Base-by-base conservation (phyloP, 64 coral and sea anemone species). In the Montipora sp. region DNA sequence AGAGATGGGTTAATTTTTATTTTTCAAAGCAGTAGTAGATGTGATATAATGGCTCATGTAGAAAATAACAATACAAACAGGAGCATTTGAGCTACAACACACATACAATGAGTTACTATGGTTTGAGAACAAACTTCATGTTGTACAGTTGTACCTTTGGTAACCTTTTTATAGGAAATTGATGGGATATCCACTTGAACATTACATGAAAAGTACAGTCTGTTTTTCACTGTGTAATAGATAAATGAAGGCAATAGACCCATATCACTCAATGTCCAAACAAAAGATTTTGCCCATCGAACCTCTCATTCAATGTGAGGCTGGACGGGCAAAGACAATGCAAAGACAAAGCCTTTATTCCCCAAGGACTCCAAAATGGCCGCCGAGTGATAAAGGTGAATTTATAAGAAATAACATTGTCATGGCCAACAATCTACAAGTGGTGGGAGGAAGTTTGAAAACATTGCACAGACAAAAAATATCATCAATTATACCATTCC, bases 391-490 rank as follows among this genome's bases (percentile, higher is more conserved):
- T 27, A 27, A 27, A 27, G 27, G 27, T 27, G 27, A 27, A 63
- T 63, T 63, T 0, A 4, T 63, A 16, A 63, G 60, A 63, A 63
- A 63, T 12, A 63, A 12, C 9, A 48, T 36, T 36, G 77, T 79
- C 20, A 79, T 47, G 19, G 77, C 77, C 53, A 88, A 51, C 85
- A 70, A 88, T 76, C 85, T 74, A 73, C 84, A 74, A 73, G 67
- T 71, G 84, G 84, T 74, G 84, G 84, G 24, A 72, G 84, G 48
- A 87, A 87, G 61, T 77, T 89, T 59, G 87, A 60, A 8, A 89
- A 73, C 87, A 76, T 76, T 4, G 85, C 85, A 88, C 85, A 88
- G 13, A 77, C 10, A 55, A 87, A 74, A 51, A 87, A 76, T 75
- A 71, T 87, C 84, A 87, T 87, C 67, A 87, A 74, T 87, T 3